phyloP scores from a whole-genome alignment of 2,113 vertebrate genomes.

The Gallinago media region DNA sequence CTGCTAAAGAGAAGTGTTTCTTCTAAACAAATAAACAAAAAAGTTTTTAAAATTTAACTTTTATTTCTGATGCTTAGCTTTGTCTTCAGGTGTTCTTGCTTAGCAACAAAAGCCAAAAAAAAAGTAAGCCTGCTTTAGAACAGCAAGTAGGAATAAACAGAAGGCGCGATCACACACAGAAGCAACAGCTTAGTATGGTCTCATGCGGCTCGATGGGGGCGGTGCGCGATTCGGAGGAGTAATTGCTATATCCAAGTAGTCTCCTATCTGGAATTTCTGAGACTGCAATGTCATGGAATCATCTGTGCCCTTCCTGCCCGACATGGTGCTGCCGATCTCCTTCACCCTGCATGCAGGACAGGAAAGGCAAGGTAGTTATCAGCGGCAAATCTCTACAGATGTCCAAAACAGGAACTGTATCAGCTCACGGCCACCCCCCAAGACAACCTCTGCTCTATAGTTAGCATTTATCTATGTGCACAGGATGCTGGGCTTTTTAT shows the following conservation, averaged over 20 bases:
- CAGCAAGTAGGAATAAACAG: slow-evolving; percentile 42
- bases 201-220: slow-evolving; percentile 89
- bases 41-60: slow-evolving; percentile 37
- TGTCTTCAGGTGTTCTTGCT: neutral
- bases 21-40: slow-evolving; percentile 53
- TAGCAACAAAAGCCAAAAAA: slow-evolving; percentile 56
- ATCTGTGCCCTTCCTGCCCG: slow-evolving; percentile 93
- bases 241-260: slow-evolving; percentile 97
- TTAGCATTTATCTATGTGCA: rapidly evolving
- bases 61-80: slow-evolving; percentile 45
- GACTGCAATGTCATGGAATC: slow-evolving; percentile 98
- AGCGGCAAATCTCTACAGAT: neutral
- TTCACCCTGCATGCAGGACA: slow-evolving; percentile 84
- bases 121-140: slow-evolving; percentile 64
- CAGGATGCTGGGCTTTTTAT: rapidly evolving
- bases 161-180: neutral
- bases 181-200: slow-evolving; percentile 84
- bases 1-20: neutral
- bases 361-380: neutral
- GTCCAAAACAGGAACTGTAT: neutral
- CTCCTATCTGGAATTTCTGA: slow-evolving; percentile 97
- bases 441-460: neutral
- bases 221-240: slow-evolving; percentile 94
- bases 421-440: rapidly evolving
- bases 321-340: slow-evolving; percentile 95